These are phyloP conservation scores for Cercopithecus petaurista DNA, from an alignment of 2,797 vertebrate genomes.

Conservation along the genomic window DNA sequence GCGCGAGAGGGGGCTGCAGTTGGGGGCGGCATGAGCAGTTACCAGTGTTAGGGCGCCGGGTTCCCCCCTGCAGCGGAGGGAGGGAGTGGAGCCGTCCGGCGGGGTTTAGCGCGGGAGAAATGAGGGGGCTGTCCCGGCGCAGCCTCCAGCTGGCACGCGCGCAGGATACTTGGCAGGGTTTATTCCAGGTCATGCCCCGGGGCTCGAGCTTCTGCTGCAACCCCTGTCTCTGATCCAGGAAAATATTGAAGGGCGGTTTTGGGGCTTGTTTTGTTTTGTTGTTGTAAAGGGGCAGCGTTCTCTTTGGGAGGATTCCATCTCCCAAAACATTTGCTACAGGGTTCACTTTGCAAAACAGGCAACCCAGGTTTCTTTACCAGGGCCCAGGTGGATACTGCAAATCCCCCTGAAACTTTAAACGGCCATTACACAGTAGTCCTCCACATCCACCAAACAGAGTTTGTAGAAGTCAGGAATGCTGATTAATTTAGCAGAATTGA, in stretches of 20 bases:
- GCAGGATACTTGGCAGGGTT: not conserved
- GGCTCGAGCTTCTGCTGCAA: not conserved
- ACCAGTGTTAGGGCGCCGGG: not conserved
- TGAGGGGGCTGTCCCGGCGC: slow-evolving; percentile 47
- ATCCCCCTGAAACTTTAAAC: not conserved
- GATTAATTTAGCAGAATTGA: not conserved
- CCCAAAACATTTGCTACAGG: not conserved
- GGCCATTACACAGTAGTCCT: not conserved
- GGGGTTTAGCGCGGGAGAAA: slow-evolving; percentile 69
- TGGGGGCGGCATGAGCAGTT: not conserved
- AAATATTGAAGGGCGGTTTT: not conserved
- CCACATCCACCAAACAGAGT: not conserved
- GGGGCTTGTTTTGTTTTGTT: not conserved
- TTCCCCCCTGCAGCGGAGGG: slow-evolving; percentile 60
- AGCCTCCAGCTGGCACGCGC: slow-evolving; percentile 51
- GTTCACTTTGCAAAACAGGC: not conserved
- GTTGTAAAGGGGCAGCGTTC: not conserved
- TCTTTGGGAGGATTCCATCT: not conserved
- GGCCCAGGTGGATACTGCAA: not conserved
- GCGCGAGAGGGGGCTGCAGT: not conserved
- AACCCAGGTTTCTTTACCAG: not conserved
- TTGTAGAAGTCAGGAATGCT: not conserved
- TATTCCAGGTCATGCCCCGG: not conserved
- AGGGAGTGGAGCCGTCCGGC: slow-evolving; percentile 75
- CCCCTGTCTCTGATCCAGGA: not conserved